Percentiles rank a stretch among this genome's conserved stretches.
These are phyloP conservation scores for Vanessa tameamea DNA, from an alignment of 1,140 invertebrate genomes.

Conservation along the genomic window DNA sequence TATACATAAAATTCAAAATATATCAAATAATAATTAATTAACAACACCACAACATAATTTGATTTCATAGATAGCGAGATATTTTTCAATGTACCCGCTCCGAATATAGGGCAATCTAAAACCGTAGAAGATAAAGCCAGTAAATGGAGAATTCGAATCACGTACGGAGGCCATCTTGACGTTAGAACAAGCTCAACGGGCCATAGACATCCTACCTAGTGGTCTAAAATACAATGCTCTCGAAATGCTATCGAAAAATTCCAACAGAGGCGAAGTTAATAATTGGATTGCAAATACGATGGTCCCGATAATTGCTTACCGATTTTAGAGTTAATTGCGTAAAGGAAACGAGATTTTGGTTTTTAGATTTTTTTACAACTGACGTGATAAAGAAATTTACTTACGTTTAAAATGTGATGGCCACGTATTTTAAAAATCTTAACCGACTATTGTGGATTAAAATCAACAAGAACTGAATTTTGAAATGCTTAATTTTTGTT, in stretches of 20 bases:
- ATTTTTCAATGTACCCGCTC: constrained; percentile 28
- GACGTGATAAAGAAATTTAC: neutral
- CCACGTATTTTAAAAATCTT: too few relatives aligned
- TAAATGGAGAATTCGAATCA: constrained; percentile 45
- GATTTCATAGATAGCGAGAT: constrained; percentile 20
- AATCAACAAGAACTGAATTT: too few relatives aligned
- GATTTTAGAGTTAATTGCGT: constrained; percentile 16
- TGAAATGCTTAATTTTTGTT: too few relatives aligned
- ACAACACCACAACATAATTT: constrained; percentile 1
- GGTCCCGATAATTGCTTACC: constrained; percentile 26
- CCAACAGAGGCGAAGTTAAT: constrained; percentile 18
- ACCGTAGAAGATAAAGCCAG: constrained; percentile 42
- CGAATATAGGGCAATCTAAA: constrained; percentile 53
- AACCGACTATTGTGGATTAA: too few relatives aligned
- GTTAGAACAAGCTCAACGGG: constrained; percentile 43
- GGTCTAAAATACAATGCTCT: constrained; percentile 37
- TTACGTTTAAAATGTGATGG: neutral
- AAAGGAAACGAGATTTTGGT: constrained; percentile 9
- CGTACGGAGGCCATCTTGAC: constrained; percentile 50
- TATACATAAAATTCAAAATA: too few relatives aligned
- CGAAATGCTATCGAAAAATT: constrained; percentile 33
- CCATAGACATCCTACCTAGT: constrained; percentile 42
- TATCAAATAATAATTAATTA: constrained; percentile 6
- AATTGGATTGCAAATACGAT: constrained; percentile 31
- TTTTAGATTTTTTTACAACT: neutral